phyloP scores from a whole-genome alignment of 2,888 invertebrate genomes.

The Liposcelis brunnea region DNA sequence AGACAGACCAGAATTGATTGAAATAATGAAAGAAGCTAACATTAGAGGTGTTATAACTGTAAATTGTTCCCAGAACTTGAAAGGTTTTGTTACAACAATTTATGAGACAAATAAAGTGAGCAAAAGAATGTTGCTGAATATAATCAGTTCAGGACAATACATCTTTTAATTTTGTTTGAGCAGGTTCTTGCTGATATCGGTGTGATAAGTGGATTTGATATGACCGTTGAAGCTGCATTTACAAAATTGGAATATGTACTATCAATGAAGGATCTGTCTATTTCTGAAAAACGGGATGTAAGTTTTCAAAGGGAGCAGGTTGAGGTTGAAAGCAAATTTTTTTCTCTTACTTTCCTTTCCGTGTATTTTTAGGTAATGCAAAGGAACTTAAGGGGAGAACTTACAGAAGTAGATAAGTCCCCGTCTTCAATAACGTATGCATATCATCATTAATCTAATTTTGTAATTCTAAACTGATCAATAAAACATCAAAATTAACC shows the following conservation, averaged over 20 bases:
- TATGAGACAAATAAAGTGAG: slow-evolving; percentile 72
- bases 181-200: slow-evolving; percentile 46
- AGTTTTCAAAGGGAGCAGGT: no score
- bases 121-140: no score
- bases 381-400: slow-evolving; percentile 61
- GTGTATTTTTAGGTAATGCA: slow-evolving; percentile 46
- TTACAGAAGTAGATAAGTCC: slow-evolving; percentile 41
- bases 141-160: no score
- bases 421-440: no score
- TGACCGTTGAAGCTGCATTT: slow-evolving; percentile 89
- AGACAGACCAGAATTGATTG: slow-evolving; percentile 60
- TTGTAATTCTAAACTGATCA: no score
- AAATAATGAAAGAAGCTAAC: slow-evolving; percentile 50
- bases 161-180: no score
- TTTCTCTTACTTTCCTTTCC: not conserved
- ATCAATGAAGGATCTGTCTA: slow-evolving; percentile 51
- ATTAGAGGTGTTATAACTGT: slow-evolving; percentile 67
- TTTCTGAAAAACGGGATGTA: slow-evolving; percentile 45
- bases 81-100: slow-evolving; percentile 58
- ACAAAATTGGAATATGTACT: slow-evolving; percentile 81
- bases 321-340: slow-evolving; percentile 1
- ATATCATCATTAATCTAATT: no score
- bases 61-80: slow-evolving; percentile 80
- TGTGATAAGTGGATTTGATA: slow-evolving; percentile 63
- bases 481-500: no score